Base-by-base conservation (phyloP, 2,797 vertebrate species). In the Telmatherina bonti region DNA sequence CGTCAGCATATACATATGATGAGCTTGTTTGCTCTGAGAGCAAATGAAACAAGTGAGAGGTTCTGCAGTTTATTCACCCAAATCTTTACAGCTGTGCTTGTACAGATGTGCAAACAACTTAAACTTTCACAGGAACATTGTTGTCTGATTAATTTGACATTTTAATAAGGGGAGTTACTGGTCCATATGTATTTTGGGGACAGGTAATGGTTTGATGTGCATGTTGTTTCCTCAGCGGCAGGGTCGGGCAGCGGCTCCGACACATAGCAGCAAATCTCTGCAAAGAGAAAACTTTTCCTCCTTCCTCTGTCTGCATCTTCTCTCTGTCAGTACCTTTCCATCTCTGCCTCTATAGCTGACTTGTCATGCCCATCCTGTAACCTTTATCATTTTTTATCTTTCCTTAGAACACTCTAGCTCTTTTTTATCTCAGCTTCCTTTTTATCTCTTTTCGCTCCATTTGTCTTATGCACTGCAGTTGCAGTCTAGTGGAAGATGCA, bases 391-490 rank as follows among this genome's bases (percentile, higher is more conserved):
- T 89, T 87, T 89, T 83, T 81, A 82, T 88, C 85, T 82, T 33
- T 73, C 74, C 73, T 80, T 41, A 74, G 78, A 90, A 88, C 86
- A 76, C 75, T 86, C 72, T 36, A 49, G 65, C 62, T 66, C 75
- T 85, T 80, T 78, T 72, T 89, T 89, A 82, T 87, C 80, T 70
- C 75, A 74, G 69, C 77, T 70, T 78, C 74, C 71, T 13, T 22
- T 59, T 62, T 62, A 64, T 74, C 61, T 59, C 59, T 31, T 51
- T 45, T 67, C 49, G 20, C 89, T 86, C 78, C 79, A 68, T 78
- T 88, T 89, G 76, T 88, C 76, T 85, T 88, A 87, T 81, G 85
- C 79, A 71, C 83, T 85, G 87, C 82, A 85, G 90, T 75, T 91
- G 91, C 91, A 89, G 90, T 88, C 78, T 61, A 66, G 61, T 58